These are phyloP conservation scores for Tyto alba DNA, from an alignment of 2,113 vertebrate genomes.

Conservation along the genomic window DNA sequence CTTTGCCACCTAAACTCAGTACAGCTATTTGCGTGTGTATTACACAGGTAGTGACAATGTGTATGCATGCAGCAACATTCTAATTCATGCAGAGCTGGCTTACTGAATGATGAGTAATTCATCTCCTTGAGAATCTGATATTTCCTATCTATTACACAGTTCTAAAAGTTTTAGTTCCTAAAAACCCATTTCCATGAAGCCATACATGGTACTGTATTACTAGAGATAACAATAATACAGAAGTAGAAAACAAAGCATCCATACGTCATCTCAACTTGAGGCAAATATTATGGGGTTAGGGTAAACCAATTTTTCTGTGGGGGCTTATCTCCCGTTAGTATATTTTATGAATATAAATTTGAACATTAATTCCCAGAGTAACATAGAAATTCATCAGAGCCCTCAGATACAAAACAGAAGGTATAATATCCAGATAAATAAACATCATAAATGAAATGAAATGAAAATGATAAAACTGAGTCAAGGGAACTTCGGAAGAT, in stretches of 20 bases:
- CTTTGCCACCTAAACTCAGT: not conserved
- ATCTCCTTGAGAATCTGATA: not conserved
- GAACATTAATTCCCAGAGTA: not conserved
- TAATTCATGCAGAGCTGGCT: not conserved
- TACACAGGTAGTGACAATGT: not conserved
- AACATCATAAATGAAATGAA: not conserved
- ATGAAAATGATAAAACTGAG: not conserved
- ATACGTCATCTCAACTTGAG: not conserved
- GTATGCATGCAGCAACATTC: not conserved
- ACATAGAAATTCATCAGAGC: not conserved
- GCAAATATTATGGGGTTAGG: not conserved
- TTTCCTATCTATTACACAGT: not conserved
- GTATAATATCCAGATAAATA: not conserved
- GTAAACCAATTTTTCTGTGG: not conserved
- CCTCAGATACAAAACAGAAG: not conserved
- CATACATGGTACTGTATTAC: not conserved
- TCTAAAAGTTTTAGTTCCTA: not conserved
- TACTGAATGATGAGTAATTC: not conserved
- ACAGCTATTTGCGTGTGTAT: not conserved
- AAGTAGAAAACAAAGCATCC: not conserved
- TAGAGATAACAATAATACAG: not conserved
- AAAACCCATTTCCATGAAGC: not conserved
- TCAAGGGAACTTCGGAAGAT: not conserved
- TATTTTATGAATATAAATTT: not conserved
- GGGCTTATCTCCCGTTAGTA: not conserved